Percentiles rank a stretch among this genome's conserved stretches.
Conservation (phyloP, 2,113 vertebrate species). For the Tautogolabrus adspersus region DNA sequence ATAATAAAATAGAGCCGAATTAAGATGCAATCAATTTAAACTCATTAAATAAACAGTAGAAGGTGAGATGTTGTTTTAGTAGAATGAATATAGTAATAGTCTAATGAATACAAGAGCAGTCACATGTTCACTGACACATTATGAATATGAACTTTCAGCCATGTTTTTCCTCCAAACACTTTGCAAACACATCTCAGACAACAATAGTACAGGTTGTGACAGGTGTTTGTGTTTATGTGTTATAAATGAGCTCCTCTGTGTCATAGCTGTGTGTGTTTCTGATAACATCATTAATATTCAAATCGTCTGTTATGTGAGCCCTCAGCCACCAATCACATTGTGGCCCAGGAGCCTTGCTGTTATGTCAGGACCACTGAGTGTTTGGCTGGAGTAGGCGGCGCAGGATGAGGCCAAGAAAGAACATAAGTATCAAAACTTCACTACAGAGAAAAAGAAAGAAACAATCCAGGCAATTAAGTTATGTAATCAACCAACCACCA, state of each 20-base stretch:
- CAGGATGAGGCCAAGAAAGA: conserved; percentile 59
- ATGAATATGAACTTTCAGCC: not conserved
- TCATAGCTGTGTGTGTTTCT: conserved; percentile 13
- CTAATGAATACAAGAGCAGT: not conserved
- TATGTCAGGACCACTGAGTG: conserved; percentile 50
- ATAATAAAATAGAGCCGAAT: too few species aligned
- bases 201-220: not conserved
- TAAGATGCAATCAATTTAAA: too few species aligned
- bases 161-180: not conserved
- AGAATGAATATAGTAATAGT: too few species aligned
- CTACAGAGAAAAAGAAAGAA: conserved; percentile 59
- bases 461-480: conserved; percentile 72
- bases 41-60: too few species aligned
- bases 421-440: conserved; percentile 63
- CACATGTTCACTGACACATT: conserved; percentile 1
- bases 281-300: conserved; percentile 28
- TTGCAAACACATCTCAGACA: not conserved
- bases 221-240: conserved; percentile 11
- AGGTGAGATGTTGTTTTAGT: not conserved
- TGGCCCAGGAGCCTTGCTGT: conserved; percentile 38
- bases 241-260: conserved; percentile 5
- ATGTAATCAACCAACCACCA: conserved; percentile 63
- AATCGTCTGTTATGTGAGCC: not conserved
- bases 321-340: conserved; percentile 38
- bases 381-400: conserved; percentile 45